phyloP scores from a whole-genome alignment of 2,797 vertebrate species.

The Nannoperca obscura region DNA sequence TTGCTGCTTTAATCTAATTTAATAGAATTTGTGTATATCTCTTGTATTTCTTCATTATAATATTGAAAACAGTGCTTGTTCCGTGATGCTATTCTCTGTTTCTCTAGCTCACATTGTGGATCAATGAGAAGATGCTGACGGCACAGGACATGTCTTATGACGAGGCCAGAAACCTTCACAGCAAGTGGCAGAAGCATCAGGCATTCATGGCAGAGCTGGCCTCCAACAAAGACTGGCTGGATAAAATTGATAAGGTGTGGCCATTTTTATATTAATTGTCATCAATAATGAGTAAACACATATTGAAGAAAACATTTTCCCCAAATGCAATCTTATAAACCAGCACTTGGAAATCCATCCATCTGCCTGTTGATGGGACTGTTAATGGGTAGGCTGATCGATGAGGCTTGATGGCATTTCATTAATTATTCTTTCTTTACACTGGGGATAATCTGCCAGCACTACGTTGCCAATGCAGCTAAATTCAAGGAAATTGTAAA shows the following conservation, averaged over 20 bases:
- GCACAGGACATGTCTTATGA: constrained; percentile 96
- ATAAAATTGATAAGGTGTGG: constrained; percentile 92
- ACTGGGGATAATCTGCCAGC: neutral
- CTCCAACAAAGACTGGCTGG: constrained; percentile 95
- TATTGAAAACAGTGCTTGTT: neutral
- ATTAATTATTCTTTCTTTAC: neutral
- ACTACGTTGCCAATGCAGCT: neutral
- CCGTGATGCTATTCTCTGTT: neutral
- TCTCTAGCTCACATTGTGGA: constrained; percentile 92
- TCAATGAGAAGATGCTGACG: constrained; percentile 96
- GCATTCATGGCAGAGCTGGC: constrained; percentile 95
- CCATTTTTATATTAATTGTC: neutral
- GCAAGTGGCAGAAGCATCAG: constrained; percentile 98
- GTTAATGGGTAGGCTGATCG: neutral
- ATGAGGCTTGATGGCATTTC: neutral
- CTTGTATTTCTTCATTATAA: neutral
- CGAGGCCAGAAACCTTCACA: constrained; percentile 93
- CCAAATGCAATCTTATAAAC: neutral
- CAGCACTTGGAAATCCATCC: neutral
- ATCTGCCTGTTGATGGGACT: neutral
- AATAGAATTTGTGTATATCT: neutral
- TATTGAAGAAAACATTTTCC: neutral
- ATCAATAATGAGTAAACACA: neutral
- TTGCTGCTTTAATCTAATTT: neutral
- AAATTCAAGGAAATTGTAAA: neutral